Conservation (phyloP, 2,888 invertebrate species). For the Campaea margaritaria region DNA sequence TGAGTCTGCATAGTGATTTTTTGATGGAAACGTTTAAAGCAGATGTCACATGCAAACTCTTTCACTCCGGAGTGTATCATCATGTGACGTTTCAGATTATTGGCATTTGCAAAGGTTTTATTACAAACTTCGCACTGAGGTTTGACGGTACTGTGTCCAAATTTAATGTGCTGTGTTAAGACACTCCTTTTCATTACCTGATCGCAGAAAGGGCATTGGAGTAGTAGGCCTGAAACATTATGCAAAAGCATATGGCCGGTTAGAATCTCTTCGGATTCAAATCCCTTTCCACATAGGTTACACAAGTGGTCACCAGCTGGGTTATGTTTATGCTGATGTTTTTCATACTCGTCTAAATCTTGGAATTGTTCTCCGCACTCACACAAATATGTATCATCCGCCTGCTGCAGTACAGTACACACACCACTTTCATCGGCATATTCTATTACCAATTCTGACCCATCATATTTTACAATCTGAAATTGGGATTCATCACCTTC, state of each 20-base stretch:
- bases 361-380: constrained; percentile 78
- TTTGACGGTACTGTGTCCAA: constrained; percentile 74
- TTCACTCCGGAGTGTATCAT: constrained; percentile 77
- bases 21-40: constrained; percentile 76
- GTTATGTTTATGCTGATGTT: constrained; percentile 75
- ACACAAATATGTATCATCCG: constrained; percentile 75
- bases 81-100: constrained; percentile 81
- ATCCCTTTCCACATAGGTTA: constrained; percentile 77
- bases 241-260: constrained; percentile 79
- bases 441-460: constrained; percentile 76
- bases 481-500: constrained; percentile 79
- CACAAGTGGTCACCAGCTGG: constrained; percentile 72
- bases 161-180: constrained; percentile 79
- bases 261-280: constrained; percentile 76
- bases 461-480: constrained; percentile 77
- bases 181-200: constrained; percentile 70
- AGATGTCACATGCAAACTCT: constrained; percentile 80
- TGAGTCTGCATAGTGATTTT: constrained; percentile 83
- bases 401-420: constrained; percentile 73
- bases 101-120: constrained; percentile 80
- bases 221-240: constrained; percentile 60
- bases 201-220: constrained; percentile 76
- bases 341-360: constrained; percentile 72
- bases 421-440: constrained; percentile 77
- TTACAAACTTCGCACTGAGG: constrained; percentile 72